Evolutionary conservation across 2,888 invertebrate genomes (phyloP), one percentile per base, ranked within the genome.

Genomic region (Agrotis segetum): DNA sequence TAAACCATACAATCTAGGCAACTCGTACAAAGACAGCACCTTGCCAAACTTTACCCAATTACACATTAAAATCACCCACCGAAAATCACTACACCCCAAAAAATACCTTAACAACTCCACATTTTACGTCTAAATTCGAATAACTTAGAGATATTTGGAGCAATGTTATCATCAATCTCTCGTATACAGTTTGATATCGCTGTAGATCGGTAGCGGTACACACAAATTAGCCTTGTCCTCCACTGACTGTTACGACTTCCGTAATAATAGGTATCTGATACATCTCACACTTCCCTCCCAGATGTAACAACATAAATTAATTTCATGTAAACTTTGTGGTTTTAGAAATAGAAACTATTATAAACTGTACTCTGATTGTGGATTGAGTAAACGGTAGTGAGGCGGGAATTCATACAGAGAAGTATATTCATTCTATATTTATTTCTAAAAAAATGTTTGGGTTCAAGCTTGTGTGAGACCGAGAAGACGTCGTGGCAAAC

Each of bases 161-260:
- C 55, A 52, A 40, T 44, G 14, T 24, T 53, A 65, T 19, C 61
- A 76, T 74, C 40, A 65, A 79, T 61, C 56, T 64, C n/a, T 19
- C 1, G 40, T 24, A 63, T 60, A 73, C 59, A 80, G 74, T 74
- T 81, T 76, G 47, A 46, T 76, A 68, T 53, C 56, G 59, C 29
- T 16, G 5, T 29, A 55, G 44, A 67, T 75, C 24, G 64, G 44
- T 62, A 21, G 24, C 55, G n/a, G 40, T 50, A 80, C 55, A 77
- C 81, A 77, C 77, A 81, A 81, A 81, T 81, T 76, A 76, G 49
- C 44, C 68, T 68, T 68, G 81, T 81, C 77, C 68, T 81, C 68
- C 29, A 34, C 61, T 50, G 82, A 62, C 64, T 19, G 75, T 81
- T 64, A 76, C 81, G 61, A 81, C 64, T 77, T 77, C 77, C 81